These are phyloP conservation scores for Penaeus monodon DNA, from an alignment of 2,888 invertebrate species.

Conservation along the genomic window DNA sequence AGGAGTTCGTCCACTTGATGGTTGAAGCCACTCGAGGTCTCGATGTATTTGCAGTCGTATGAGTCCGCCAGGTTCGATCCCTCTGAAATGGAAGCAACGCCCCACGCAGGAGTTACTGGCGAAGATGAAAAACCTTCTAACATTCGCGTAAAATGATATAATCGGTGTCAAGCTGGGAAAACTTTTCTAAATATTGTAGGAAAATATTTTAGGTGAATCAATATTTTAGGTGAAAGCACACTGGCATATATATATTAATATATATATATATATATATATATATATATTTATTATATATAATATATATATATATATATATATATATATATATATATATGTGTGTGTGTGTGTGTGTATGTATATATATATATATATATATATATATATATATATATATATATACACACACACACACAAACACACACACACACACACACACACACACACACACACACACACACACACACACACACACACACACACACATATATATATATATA, in stretches of 20 bases:
- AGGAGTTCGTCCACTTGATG: conserved; percentile 81
- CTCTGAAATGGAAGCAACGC: conserved; percentile 71
- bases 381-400: conserved; percentile 8
- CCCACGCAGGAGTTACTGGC: no score
- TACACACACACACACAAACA: not conserved
- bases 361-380: not conserved
- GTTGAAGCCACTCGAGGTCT: conserved; percentile 81
- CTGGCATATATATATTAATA: not conserved
- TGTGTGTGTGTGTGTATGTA: not conserved
- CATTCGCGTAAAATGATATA: no score
- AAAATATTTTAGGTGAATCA: no score
- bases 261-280: not conserved
- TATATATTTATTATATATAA: no score
- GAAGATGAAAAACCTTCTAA: not conserved
- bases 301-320: not conserved
- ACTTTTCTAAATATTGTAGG: no score
- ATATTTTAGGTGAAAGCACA: not conserved
- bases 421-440: no score
- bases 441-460: no score
- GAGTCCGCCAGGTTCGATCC: conserved; percentile 78
- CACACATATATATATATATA: no score
- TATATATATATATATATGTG: not conserved
- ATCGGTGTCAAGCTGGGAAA: no score
- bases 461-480: no score
- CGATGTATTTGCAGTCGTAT: conserved; percentile 80